phyloP scores from a whole-genome alignment of 2,888 invertebrate genomes.

The Lasius fuliginosus region DNA sequence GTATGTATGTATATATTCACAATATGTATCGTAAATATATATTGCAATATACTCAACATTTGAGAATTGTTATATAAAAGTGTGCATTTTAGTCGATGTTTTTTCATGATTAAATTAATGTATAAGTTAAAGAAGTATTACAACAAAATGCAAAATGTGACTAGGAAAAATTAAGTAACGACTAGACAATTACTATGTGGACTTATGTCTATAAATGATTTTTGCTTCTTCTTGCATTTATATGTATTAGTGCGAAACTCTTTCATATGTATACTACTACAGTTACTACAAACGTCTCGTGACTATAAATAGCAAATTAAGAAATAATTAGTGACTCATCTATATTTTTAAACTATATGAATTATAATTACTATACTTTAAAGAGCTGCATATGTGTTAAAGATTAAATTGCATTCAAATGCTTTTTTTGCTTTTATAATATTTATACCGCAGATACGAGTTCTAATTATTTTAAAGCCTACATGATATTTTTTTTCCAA shows the following conservation, averaged over 20 bases:
- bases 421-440: not conserved
- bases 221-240: slow-evolving; percentile 37
- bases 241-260: slow-evolving; percentile 29
- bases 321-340: slow-evolving; percentile 14
- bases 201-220: slow-evolving; percentile 64
- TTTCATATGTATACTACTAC: not conserved
- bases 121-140: slow-evolving; percentile 73
- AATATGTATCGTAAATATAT: not conserved
- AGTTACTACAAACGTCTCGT: slow-evolving; percentile 8
- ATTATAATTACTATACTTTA: not conserved
- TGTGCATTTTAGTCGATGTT: slow-evolving; percentile 53
- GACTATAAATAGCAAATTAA: slow-evolving; percentile 12
- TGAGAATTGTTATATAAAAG: slow-evolving; percentile 53
- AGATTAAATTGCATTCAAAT: slow-evolving; percentile 30
- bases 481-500: slow-evolving; percentile 14
- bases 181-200: slow-evolving; percentile 80
- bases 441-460: not conserved
- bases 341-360: not conserved
- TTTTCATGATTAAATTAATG: slow-evolving; percentile 58
- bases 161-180: slow-evolving; percentile 84
- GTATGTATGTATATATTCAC: slow-evolving; percentile 50
- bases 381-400: slow-evolving; percentile 31
- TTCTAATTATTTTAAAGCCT: slow-evolving; percentile 22
- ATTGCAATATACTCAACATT: slow-evolving; percentile 33
- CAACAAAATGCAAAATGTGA: slow-evolving; percentile 82